Evolutionary conservation across 2,113 vertebrate genomes (phyloP).

Genomic region (Clarias macrocephalus): DNA sequence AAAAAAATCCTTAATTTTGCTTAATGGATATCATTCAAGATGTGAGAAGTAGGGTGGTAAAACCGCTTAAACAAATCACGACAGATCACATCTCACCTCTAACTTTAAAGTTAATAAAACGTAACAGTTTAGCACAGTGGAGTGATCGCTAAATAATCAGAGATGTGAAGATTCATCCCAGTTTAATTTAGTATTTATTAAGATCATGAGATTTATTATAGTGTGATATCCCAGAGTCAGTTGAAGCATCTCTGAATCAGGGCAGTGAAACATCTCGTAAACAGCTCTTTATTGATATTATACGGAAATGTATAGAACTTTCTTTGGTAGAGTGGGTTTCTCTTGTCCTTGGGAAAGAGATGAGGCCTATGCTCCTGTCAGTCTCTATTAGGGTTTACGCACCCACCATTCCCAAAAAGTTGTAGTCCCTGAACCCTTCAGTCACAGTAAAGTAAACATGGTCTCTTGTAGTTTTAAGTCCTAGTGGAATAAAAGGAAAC

Average conservation of each 20-base stretch:
- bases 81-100: background rate
- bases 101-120: background rate
- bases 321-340: background rate
- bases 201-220: background rate
- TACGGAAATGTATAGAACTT: background rate
- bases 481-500: background rate
- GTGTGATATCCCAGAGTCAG: too few species aligned
- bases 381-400: too few species aligned
- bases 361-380: background rate
- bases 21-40: conserved; percentile 4
- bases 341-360: background rate
- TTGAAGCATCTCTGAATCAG: background rate
- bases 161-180: background rate
- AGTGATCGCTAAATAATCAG: background rate
- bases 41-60: background rate
- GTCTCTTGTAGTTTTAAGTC: background rate
- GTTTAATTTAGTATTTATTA: background rate
- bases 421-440: background rate
- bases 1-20: background rate
- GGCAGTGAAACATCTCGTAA: background rate
- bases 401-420: background rate
- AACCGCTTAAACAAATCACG: background rate
- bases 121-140: background rate
- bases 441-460: background rate
- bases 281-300: background rate